Evolutionary conservation across 1,140 invertebrate genomes (phyloP).

Genomic region (Frieseomelitta varia): DNA sequence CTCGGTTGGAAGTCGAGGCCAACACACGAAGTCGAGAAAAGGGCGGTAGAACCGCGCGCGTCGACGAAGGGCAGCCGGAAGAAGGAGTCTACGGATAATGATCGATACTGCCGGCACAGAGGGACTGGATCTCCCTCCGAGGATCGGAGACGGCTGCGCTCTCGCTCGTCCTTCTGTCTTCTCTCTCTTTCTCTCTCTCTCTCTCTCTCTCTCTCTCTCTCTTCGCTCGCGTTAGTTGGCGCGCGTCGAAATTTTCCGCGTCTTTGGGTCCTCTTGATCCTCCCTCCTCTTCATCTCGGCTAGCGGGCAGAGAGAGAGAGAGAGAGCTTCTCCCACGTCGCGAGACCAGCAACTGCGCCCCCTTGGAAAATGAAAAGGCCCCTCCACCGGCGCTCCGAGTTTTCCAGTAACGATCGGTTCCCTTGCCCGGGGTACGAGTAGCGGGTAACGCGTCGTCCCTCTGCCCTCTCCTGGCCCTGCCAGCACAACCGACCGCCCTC

Average conservation of each 20-base stretch:
- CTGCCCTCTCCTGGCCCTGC: constrained; percentile 44
- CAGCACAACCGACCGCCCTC: constrained; percentile 30
- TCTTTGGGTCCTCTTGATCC: constrained; percentile 10
- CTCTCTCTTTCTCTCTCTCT: not conserved
- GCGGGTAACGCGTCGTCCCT: constrained; percentile 62
- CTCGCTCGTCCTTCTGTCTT: not conserved
- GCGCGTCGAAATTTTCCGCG: constrained; percentile 50
- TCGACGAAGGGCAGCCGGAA: not conserved
- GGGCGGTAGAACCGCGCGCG: not conserved
- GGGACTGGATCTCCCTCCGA: constrained; percentile 40
- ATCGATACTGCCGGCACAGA: constrained; percentile 64
- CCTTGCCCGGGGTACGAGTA: constrained; percentile 75
- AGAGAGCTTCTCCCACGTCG: not conserved
- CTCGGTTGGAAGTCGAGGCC: constrained; percentile 36
- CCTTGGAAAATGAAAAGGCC: constrained; percentile 67
- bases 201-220: not conserved
- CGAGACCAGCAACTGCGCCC: constrained; percentile 50
- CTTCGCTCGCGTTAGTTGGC: not conserved
- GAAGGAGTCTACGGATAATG: constrained; percentile 36
- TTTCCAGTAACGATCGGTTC: constrained; percentile 79
- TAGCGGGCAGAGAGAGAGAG: not conserved
- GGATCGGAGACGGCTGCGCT: constrained; percentile 38
- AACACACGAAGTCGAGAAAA: not conserved
- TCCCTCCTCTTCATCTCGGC: not conserved
- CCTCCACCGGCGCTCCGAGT: constrained; percentile 65